Base-by-base conservation (phyloP, 2,797 vertebrate genomes). In the Crocodylus rhombifer region DNA sequence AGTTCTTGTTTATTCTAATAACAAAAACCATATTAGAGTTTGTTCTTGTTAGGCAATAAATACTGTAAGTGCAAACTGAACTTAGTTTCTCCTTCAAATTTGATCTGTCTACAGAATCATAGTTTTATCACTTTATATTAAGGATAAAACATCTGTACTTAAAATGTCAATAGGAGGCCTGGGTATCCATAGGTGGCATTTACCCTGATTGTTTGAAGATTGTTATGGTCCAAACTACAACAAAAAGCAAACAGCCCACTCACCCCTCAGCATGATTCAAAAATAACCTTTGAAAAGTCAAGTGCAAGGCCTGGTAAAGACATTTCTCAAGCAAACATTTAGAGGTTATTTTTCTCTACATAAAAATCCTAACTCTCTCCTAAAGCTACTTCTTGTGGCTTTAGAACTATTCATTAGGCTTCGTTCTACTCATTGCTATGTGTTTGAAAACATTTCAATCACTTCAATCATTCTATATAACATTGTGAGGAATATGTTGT, bases 391-490 rank as follows among this genome's bases (percentile, higher is more conserved):
- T 8, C 69, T 51, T n/a, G 9, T 18, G 4, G 17, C 28, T 55
- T 8, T 28, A 21, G 28, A 15, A 63, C 14, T 67, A 58, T 0
- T 0, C 42, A 14, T 62, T 20, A 58, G 56, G 28, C 25, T 80
- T 86, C 26, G 74, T 82, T 90, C 78, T 77, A 4, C n/a, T 89
- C 55, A 84, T 89, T 51, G 42, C 67, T 71, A 36, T 15, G 89
- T 77, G 5, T 30, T 88, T 86, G 61, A 87, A 84, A 86, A 17
- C 2, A 61, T 80, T 28, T 92, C 18, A 17, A 25, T 28, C 74
- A 51, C 9, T 80, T 86, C 61, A 60, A 1, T 14, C 80, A 89
- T 89, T 94, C 28, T n/a, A 25, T 62, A 14, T 25, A 14, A 74
- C 23, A 13, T 42, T 77, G 7, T 10, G 84, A 56, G 42, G 56